Percentiles rank a stretch among this genome's conserved stretches.
Conservation (phyloP, 2,888 invertebrate genomes). For the Hypena proboscidalis region DNA sequence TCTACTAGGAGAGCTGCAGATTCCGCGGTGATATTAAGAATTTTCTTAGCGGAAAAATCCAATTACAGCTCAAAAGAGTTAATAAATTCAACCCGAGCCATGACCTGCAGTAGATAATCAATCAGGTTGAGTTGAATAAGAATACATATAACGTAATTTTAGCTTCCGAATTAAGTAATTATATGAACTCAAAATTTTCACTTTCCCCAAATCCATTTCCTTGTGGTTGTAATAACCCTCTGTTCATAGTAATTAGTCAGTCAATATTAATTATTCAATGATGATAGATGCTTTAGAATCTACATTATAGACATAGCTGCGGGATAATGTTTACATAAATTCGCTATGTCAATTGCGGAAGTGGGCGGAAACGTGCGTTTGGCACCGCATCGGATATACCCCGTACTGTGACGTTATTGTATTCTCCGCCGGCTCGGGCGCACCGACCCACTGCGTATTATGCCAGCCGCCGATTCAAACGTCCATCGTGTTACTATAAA, state of each 20-base stretch:
- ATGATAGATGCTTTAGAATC: background rate
- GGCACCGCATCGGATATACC: slow-evolving; percentile 50
- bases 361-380: slow-evolving; percentile 47
- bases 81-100: no score
- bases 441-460: background rate
- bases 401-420: slow-evolving; percentile 39
- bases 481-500: slow-evolving; percentile 11
- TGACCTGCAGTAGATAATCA: no score
- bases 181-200: no score
- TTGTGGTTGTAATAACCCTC: background rate
- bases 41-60: no score
- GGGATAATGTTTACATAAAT: slow-evolving; percentile 35
- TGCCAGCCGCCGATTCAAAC: slow-evolving; percentile 18
- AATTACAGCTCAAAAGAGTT: no score
- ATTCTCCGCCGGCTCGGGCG: slow-evolving; percentile 11
- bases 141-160: no score
- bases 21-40: no score
- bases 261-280: slow-evolving; percentile 1
- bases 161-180: no score
- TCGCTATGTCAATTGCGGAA: slow-evolving; percentile 46
- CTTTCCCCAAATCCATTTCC: no score
- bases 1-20: no score
- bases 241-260: background rate
- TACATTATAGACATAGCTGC: background rate
- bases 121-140: no score